These are phyloP conservation scores for Dolichallabes microphthalmus DNA, from an alignment of 2,113 vertebrate genomes.

Conservation along the genomic window DNA sequence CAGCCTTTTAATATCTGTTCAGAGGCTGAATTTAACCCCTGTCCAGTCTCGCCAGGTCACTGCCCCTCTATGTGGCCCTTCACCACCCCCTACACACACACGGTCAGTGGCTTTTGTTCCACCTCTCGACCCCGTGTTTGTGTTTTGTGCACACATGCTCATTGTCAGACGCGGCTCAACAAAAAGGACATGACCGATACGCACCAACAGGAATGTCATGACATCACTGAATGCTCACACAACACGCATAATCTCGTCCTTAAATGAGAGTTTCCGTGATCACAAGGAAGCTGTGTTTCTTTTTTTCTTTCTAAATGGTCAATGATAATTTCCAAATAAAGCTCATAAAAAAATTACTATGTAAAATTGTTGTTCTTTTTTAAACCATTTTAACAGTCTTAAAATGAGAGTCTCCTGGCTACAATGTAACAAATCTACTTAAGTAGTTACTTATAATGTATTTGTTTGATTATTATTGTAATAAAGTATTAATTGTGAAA, in stretches of 20 bases:
- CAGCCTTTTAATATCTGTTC: slow-evolving; percentile 50
- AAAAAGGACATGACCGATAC: neutral
- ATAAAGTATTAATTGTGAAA: neutral
- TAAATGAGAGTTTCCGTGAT: neutral
- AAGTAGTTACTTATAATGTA: neutral
- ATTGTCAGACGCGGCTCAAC: neutral
- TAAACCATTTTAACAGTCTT: too few relatives aligned
- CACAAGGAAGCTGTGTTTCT: neutral
- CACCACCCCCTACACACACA: neutral
- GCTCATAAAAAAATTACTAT: neutral
- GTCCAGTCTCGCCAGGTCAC: slow-evolving; percentile 32
- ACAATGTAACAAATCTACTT: neutral
- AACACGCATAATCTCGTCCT: neutral
- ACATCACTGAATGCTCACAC: neutral
- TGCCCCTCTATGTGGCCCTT: slow-evolving; percentile 12
- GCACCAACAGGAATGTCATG: neutral
- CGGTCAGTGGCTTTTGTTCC: slow-evolving; percentile 41
- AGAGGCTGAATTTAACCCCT: slow-evolving; percentile 45
- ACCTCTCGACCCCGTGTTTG: slow-evolving; percentile 49
- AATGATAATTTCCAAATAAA: neutral
- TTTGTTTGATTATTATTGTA: neutral
- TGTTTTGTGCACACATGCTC: slow-evolving; percentile 18
- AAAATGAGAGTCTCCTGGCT: neutral
- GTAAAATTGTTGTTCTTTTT: too few relatives aligned
- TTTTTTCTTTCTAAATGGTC: neutral